Base-by-base conservation (phyloP, 2,113 vertebrate genomes). In the Etheostoma cragini region DNA sequence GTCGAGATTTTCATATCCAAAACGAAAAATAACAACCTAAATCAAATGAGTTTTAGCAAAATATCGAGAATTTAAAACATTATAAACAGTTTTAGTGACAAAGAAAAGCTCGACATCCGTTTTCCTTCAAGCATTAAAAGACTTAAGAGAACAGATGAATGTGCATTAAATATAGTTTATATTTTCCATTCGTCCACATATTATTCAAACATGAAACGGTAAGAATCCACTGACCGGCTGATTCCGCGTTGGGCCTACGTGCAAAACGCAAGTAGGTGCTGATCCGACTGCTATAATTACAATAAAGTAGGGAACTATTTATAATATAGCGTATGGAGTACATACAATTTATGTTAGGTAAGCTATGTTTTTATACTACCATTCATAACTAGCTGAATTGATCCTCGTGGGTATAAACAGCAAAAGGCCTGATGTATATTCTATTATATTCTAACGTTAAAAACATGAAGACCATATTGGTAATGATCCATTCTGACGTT, bases 231-330 rank as follows among this genome's bases (percentile, higher is more conserved):
- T 58, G 0, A 70, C 16, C 52, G 11, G 0, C 8, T 57, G 50
- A 50, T 35, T 64, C 19, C 33, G 21, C 5, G 16, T 13, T 1
- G 30, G 30, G 30, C 30, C 30, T 30, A 19, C 15, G 35, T 4
- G 12, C 8, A 70, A 45, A 0, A 17, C 22, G 10, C 35, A 0
- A 14, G 8, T 5, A 26, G n/a, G 54, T 6, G 38, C 0, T 21
- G 24, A 26, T 6, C 1, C 8, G 22, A 30, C 33, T 12, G 26
- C 22, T 47, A 0, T 30, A 0, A 12, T 6, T 56, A 0, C 19
- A 13, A 21, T 8, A 13, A 74, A 53, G 38, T 38, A 38, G 8
- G 38, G 8, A 10, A 30, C 8, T 38, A 38, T 38, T 38, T 38
- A 38, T 38, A 38, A 38, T 38, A 38, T 38, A 38, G 8, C 7